Evolutionary conservation across 2,113 vertebrate species (phyloP).

Genomic region (Galeopterus variegatus): DNA sequence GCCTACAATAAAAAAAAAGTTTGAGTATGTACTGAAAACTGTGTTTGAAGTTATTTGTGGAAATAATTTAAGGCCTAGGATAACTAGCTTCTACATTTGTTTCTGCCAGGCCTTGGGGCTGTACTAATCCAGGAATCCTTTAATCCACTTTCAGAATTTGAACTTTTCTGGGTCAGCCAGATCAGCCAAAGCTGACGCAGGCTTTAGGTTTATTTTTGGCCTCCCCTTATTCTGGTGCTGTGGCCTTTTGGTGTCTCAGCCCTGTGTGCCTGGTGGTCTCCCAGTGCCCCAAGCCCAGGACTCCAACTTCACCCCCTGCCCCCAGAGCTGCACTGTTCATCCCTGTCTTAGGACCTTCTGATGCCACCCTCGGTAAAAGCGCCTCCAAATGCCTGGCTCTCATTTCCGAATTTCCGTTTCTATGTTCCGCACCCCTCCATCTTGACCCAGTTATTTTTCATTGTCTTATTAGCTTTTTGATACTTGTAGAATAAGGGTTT

Average conservation of each 20-base stretch:
- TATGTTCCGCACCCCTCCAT: neutral
- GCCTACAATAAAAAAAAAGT: neutral
- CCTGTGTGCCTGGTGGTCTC: neutral
- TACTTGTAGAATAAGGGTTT: neutral
- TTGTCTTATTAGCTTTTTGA: neutral
- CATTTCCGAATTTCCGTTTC: neutral
- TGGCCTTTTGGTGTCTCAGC: neutral
- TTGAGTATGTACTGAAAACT: neutral
- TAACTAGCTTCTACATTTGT: constrained; percentile 23
- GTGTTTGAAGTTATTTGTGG: neutral
- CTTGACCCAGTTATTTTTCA: neutral
- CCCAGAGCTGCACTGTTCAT: neutral
- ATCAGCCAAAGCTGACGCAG: constrained; percentile 49
- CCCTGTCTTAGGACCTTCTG: neutral
- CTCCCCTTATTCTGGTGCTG: neutral
- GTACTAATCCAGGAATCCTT: constrained; percentile 57
- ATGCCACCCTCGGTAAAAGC: neutral
- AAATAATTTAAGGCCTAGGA: neutral
- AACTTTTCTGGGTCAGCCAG: constrained; percentile 67
- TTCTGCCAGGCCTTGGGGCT: neutral
- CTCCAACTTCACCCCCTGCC: neutral
- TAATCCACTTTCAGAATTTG: constrained; percentile 78
- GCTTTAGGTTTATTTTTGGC: constrained; percentile 54
- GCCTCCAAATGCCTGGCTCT: neutral
- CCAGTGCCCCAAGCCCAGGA: fast-evolving